phyloP scores from a whole-genome alignment of 2,797 vertebrate species.

The Sandelia bainsii region DNA sequence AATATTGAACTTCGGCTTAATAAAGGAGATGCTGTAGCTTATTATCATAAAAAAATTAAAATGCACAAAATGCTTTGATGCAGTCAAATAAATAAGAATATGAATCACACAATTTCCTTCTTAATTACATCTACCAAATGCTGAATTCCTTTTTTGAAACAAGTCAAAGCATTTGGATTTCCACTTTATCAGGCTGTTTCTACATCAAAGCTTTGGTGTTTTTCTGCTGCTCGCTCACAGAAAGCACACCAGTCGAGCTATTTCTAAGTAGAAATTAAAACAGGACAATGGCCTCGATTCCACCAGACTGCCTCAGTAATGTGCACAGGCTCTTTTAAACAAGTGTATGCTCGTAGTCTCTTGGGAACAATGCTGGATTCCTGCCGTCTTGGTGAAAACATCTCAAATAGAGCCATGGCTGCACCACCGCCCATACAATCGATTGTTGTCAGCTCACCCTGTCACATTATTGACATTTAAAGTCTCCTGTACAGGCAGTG shows the following conservation, averaged over 20 bases:
- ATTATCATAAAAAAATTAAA: background rate
- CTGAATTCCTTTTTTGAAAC: constrained; percentile 1
- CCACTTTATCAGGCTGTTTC: constrained; percentile 41
- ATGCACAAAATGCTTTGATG: constrained; percentile 8
- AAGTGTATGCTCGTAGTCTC: constrained; percentile 72
- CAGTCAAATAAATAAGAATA: constrained; percentile 3
- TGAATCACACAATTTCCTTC: background rate
- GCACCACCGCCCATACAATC: constrained; percentile 75
- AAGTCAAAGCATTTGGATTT: constrained; percentile 25
- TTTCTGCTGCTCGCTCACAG: constrained; percentile 63
- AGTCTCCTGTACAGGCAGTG: constrained; percentile 51
- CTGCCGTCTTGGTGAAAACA: constrained; percentile 86
- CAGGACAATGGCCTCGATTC: constrained; percentile 84
- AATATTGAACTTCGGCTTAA: background rate
- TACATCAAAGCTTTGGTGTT: constrained; percentile 81
- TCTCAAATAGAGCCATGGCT: constrained; percentile 83
- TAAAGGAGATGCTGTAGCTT: background rate
- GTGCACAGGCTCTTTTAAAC: constrained; percentile 82
- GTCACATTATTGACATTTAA: constrained; percentile 77
- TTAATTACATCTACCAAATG: constrained; percentile 12
- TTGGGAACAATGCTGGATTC: constrained; percentile 86
- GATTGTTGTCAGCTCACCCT: constrained; percentile 77
- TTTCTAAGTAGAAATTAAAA: constrained; percentile 85
- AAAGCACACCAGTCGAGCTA: constrained; percentile 83
- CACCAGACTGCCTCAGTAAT: constrained; percentile 78